Conservation (phyloP, 2,797 vertebrate genomes). For the Leptoclinus maculatus region DNA sequence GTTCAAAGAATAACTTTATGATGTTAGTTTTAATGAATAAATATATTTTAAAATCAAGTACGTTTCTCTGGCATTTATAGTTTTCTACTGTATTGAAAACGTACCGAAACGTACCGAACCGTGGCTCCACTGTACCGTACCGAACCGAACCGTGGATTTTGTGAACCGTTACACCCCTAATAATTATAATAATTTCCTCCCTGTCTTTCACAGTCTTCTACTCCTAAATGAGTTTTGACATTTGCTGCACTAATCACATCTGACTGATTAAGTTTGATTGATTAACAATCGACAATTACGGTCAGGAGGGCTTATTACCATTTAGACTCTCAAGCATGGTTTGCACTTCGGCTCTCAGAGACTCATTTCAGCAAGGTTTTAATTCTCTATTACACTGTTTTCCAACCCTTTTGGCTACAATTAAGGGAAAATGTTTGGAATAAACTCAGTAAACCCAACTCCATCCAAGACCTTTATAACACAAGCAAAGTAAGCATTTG, state of each 20-base stretch:
- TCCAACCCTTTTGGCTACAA: background rate
- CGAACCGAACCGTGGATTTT: no score
- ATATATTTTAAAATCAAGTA: no score
- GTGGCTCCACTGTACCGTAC: no score
- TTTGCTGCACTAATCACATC: conserved; percentile 15
- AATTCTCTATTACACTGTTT: background rate
- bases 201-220: background rate
- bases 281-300: background rate
- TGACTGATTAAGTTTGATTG: background rate
- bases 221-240: conserved; percentile 4
- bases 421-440: background rate
- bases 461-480: no score
- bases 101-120: no score
- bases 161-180: no score
- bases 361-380: background rate
- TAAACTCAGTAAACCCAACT: no score
- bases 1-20: no score
- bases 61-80: no score
- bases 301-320: background rate
- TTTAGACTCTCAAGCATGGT: background rate
- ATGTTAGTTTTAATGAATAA: no score
- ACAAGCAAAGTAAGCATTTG: no score
- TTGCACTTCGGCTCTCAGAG: background rate
- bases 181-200: background rate
- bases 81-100: no score